Evolutionary conservation across 2,113 vertebrate species (phyloP), one percentile per base, ranked within the genome.

Genomic region (Dermatemys mawii): DNA sequence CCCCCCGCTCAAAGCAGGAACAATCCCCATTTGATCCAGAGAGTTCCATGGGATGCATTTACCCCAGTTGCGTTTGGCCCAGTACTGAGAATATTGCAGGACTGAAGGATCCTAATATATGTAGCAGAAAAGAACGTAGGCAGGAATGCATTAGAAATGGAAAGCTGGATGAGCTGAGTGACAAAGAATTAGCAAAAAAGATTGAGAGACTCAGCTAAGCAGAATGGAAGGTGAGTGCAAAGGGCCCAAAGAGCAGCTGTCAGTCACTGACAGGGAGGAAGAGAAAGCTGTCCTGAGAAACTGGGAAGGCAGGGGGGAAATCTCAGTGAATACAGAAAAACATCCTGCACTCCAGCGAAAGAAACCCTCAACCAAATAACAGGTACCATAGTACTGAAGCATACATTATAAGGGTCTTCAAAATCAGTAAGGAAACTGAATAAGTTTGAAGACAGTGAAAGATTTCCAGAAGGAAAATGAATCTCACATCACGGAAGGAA

Each of bases 31-130:
- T 87, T 90, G 13, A 7, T 84, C 32, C 75, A 83, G 81, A 92
- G 70, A 84, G 35, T 95, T 86, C 90, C 57, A 89, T 1, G 2
- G 63, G 63, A 38, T 21, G 8, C 35, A 67, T 67, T 67, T 38
- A 63, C 60, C 32, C 32, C 60, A 63, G 46, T 83, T 88, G 17
- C 9, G 53, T 93, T 67, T 75, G 78, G 57, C 55, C 55, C 7
- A 83, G 19, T 88, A 94, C 82, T 88, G 89, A 92, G 94, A 92
- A 50, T 11, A 89, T 46, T 60, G 57, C 29, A 63, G 60, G 16
- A 41, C 3, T 1, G 19, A 78, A 93, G 85, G 81, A 89, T 93
- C 29, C 6, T 92, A 49, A 49, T 80, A 78, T 24, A n/a, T 90
- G 16, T 84, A 94, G 13, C 54, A 78, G n/a, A 46, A 79, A n/a